A percentile compares a stretch with the other conserved stretches of the same genome.
These are phyloP conservation scores for Phaedon cochleariae DNA, from an alignment of 2,888 invertebrate species.

Conservation along the genomic window DNA sequence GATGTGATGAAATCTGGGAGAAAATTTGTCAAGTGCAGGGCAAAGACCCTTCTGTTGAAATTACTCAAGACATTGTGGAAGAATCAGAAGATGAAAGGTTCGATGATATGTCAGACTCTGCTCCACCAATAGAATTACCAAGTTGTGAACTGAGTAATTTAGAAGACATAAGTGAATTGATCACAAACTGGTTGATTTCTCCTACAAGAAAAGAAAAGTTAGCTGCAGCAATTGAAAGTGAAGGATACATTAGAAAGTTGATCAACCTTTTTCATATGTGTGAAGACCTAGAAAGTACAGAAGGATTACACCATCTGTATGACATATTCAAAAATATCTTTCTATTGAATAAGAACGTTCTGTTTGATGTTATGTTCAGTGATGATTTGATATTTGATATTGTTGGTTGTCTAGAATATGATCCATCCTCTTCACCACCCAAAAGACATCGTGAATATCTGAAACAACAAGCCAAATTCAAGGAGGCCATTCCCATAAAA, in stretches of 20 bases:
- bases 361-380: constrained; percentile 98
- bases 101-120: constrained; percentile 95
- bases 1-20: constrained; percentile 99
- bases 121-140: constrained; percentile 93
- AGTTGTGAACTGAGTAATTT: constrained; percentile 92
- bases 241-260: constrained; percentile 94
- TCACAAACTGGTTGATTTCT: constrained; percentile 87
- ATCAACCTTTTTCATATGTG: constrained; percentile 95
- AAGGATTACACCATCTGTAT: constrained; percentile 93
- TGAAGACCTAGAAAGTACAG: constrained; percentile 94
- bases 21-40: constrained; percentile 99
- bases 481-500: constrained; percentile 93
- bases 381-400: constrained; percentile 97
- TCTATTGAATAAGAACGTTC: constrained; percentile 94
- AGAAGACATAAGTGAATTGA: constrained; percentile 94
- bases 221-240: constrained; percentile 90
- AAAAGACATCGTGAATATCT: constrained; percentile 97
- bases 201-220: constrained; percentile 94
- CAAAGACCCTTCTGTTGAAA: constrained; percentile 97
- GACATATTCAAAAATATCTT: constrained; percentile 99
- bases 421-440: constrained; percentile 85
- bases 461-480: constrained; percentile 88
- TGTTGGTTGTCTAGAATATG: constrained; percentile 98
- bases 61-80: constrained; percentile 96
- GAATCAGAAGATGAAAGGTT: constrained; percentile 97